A percentile compares a stretch with the other conserved stretches of the same genome.
Evolutionary conservation across 2,113 vertebrate genomes (phyloP).

Genomic region (Microtus pennsylvanicus): DNA sequence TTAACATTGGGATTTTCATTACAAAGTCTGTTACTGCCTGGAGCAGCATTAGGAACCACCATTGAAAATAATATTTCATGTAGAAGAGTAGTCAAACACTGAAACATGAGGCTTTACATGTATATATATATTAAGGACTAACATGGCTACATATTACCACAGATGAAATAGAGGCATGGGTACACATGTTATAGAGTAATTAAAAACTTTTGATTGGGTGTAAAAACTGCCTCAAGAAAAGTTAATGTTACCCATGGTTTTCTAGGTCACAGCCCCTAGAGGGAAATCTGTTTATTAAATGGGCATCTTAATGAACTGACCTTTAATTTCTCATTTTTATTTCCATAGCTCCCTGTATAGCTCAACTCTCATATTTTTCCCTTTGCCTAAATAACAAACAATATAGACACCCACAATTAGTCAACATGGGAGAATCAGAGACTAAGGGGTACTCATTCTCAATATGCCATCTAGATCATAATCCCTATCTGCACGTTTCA

Average conservation of each 20-base stretch:
- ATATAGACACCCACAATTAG: not conserved
- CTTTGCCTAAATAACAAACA: not conserved
- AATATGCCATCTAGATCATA: not conserved
- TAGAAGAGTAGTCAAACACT: not conserved
- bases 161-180: not conserved
- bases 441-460: not conserved
- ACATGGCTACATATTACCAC: not conserved
- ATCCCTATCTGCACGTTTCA: too few relatives aligned
- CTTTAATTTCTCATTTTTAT: not conserved
- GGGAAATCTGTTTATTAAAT: not conserved
- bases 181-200: not conserved
- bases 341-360: not conserved
- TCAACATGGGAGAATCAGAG: not conserved
- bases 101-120: not conserved
- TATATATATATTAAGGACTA: not conserved
- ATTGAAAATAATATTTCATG: not conserved
- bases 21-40: not conserved
- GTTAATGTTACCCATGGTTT: not conserved
- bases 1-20: not conserved
- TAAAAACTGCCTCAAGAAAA: not conserved
- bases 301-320: not conserved
- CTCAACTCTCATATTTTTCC: not conserved
- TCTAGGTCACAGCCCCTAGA: not conserved
- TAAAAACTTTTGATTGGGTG: not conserved
- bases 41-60: not conserved